Evolutionary conservation across 2,797 vertebrate species (phyloP).

Genomic region (Gymnothorax javanicus): DNA sequence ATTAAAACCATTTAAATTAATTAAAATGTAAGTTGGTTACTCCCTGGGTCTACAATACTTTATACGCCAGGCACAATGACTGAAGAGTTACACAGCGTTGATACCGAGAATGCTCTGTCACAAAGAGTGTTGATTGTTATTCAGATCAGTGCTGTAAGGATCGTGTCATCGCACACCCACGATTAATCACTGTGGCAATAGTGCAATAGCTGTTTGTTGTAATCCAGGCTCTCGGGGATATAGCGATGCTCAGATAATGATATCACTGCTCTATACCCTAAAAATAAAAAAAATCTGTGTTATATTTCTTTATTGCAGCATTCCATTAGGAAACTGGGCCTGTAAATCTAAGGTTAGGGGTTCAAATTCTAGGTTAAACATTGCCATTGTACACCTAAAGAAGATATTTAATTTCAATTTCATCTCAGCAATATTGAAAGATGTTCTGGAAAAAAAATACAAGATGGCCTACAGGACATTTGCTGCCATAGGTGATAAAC

Average conservation of each 20-base stretch:
- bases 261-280: neutral
- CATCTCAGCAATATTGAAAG: neutral
- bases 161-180: neutral
- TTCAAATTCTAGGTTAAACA: neutral
- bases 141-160: neutral
- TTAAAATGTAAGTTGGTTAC: neutral
- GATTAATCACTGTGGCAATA: neutral
- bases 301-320: neutral
- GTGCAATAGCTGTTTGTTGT: neutral
- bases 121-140: neutral
- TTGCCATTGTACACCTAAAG: neutral
- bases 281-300: neutral
- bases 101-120: neutral
- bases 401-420: neutral
- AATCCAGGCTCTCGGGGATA: neutral
- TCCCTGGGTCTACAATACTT: neutral
- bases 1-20: slow-evolving; percentile 9
- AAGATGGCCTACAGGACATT: too few species aligned
- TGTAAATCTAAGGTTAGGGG: neutral
- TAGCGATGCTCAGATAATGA: neutral
- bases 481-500: too few species aligned
- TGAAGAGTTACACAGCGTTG: neutral
- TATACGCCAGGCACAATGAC: too few species aligned
- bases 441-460: too few species aligned
- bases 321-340: neutral